Base-by-base conservation (phyloP, 2,888 invertebrate genomes). In the Spodoptera picta region DNA sequence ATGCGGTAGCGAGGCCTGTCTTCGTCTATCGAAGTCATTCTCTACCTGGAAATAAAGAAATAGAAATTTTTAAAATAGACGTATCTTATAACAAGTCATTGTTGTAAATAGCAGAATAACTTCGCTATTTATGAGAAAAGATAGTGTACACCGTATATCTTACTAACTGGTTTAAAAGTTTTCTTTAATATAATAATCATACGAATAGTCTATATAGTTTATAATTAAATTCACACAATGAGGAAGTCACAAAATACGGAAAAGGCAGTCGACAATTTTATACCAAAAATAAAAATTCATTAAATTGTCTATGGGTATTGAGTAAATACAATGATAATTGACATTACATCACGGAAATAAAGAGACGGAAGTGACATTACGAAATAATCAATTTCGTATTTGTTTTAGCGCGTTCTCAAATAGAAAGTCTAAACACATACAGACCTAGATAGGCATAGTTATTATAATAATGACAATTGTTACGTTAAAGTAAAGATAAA, bases 21-120 rank as follows among this genome's bases (percentile, higher is more conserved):
- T 89, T 88, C 89, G 91, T 88, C 93, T 89, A 74, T 94, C 94
- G 85, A 87, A 94, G 75, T 94, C 94, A 91, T 94, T 93, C 83
- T 94, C 94, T 86, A 92, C 85, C 94, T 94, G 93, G 6, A 42
- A 93, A 92, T 73, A 72, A 86, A 80, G 59, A 80, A 70, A 83
- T 75, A 65, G 53, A 52, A 12, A n/a, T 44, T 12, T 3, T 42
- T 3, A 12, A n/a, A 24, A 19, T 46, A 11, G 4, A n/a, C n/a
- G 0, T 41, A 24, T 46, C 14, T 6, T 7, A 46, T 5, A 2
- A 23, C 6, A 19, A 19, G 19, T 19, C 19, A 19, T 27, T 27
- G 27, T 27, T 27, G 4, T 4, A 27, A 27, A 27, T 27, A 27
- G 4, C 4, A 27, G 27, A 27, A 27, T 27, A 3, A 27, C 27